Conservation (phyloP, 2,113 vertebrate genomes). For the Panthera leo region DNA sequence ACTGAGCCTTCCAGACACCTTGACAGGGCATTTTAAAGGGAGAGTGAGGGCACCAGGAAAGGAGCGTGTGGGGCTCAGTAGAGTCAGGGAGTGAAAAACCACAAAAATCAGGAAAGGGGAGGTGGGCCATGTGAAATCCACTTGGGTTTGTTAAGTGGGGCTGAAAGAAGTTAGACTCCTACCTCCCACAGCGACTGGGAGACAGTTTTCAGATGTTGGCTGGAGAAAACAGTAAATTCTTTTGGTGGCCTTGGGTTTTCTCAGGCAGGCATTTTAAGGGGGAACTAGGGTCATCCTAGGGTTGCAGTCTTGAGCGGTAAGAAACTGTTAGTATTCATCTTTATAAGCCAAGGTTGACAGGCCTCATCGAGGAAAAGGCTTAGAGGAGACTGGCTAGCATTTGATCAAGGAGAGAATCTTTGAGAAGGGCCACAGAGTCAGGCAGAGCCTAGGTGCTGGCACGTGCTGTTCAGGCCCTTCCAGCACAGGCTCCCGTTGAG, state of each 20-base stretch:
- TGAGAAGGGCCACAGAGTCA: not conserved
- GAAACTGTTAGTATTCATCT: not conserved
- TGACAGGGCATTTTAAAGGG: not conserved
- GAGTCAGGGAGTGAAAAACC: not conserved
- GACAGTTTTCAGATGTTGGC: not conserved
- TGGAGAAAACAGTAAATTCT: not conserved
- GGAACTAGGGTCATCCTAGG: too few relatives aligned
- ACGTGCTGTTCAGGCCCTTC: not conserved
- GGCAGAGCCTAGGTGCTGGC: not conserved
- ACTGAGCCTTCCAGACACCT: too few relatives aligned
- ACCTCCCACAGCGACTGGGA: too few relatives aligned
- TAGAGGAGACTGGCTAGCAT: not conserved
- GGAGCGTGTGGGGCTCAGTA: rapidly evolving
- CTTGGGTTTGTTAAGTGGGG: not conserved
- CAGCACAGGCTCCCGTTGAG: not conserved
- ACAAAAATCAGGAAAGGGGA: not conserved
- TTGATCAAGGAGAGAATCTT: not conserved
- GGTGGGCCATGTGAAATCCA: not conserved
- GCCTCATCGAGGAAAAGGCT: not conserved
- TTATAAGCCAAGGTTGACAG: not conserved
- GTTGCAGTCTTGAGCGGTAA: not conserved
- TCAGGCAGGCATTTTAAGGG: not conserved
- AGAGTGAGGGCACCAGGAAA: not conserved
- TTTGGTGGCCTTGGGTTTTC: not conserved
- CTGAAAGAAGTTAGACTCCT: not conserved